Evolutionary conservation across 2,888 invertebrate species (phyloP).

Genomic region (Sesia apiformis): DNA sequence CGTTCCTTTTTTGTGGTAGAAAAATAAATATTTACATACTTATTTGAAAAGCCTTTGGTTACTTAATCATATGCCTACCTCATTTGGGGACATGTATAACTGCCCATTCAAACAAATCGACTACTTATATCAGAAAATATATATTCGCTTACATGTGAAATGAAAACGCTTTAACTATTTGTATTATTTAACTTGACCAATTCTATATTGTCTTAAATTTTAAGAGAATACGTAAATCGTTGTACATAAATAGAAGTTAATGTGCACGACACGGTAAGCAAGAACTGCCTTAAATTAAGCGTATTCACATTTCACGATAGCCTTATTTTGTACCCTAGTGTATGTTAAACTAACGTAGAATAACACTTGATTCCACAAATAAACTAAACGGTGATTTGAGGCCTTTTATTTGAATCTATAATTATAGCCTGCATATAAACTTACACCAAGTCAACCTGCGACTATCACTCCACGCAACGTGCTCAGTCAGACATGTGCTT

Average conservation of each 20-base stretch:
- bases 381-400: constrained; percentile 36
- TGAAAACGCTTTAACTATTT: constrained; percentile 46
- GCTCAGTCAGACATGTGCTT: no score
- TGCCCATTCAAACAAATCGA: constrained; percentile 10
- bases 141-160: constrained; percentile 29
- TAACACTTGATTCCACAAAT: constrained; percentile 34
- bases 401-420: constrained; percentile 3
- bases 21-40: no score
- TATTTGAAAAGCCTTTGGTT: no score
- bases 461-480: no score
- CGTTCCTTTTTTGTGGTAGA: no score
- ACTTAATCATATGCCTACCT: background rate
- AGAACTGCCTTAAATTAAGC: constrained; percentile 66
- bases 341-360: constrained; percentile 18
- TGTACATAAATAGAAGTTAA: constrained; percentile 43
- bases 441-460: no score
- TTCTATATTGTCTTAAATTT: constrained; percentile 31
- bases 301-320: constrained; percentile 66
- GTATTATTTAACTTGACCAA: constrained; percentile 55
- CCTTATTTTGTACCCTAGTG: constrained; percentile 69
- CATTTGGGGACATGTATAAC: constrained; percentile 5
- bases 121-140: constrained; percentile 7
- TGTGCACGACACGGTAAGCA: constrained; percentile 56
- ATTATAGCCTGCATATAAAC: no score
- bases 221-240: constrained; percentile 23